Percentiles rank a stretch among this genome's conserved stretches.
Evolutionary conservation across 1,140 invertebrate species (phyloP).

Genomic region (Lutraria rhynchaena): DNA sequence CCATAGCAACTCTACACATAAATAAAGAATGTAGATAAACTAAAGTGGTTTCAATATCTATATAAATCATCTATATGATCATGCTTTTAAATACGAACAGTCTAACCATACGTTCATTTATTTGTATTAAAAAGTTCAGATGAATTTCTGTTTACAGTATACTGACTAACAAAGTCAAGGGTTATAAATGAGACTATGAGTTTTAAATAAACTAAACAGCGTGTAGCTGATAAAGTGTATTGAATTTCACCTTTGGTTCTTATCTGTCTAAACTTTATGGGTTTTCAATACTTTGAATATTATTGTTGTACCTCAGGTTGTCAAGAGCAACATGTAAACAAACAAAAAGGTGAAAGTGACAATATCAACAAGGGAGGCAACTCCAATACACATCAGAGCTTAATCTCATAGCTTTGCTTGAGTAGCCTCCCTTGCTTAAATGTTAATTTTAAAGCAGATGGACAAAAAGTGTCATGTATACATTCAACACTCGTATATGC

Average conservation of each 20-base stretch:
- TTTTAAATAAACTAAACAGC: constrained; percentile 11
- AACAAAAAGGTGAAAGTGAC: constrained; percentile 32
- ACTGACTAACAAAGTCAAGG: constrained; percentile 16
- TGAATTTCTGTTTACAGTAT: constrained; percentile 23
- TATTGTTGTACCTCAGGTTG: constrained; percentile 33
- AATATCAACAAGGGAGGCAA: constrained; percentile 28
- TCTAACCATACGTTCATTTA: no score
- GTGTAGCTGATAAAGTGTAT: constrained; percentile 22
- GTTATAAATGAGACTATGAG: constrained; percentile 5
- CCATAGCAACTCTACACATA: no score
- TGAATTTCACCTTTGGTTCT: constrained; percentile 39
- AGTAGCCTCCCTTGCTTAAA: constrained; percentile 1
- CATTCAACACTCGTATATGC: no score
- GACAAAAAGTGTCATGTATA: no score
- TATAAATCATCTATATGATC: no score
- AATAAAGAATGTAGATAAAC: no score
- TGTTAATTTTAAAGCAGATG: no score
- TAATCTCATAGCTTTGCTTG: neutral
- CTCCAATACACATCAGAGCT: neutral
- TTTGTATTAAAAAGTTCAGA: no score
- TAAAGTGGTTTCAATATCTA: no score
- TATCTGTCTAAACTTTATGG: constrained; percentile 48
- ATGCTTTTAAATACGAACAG: no score
- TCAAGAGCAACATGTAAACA: constrained; percentile 31
- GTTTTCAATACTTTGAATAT: constrained; percentile 53